These are phyloP conservation scores for Trimorus sp. DNA, from an alignment of 2,888 invertebrate genomes.

Conservation along the genomic window DNA sequence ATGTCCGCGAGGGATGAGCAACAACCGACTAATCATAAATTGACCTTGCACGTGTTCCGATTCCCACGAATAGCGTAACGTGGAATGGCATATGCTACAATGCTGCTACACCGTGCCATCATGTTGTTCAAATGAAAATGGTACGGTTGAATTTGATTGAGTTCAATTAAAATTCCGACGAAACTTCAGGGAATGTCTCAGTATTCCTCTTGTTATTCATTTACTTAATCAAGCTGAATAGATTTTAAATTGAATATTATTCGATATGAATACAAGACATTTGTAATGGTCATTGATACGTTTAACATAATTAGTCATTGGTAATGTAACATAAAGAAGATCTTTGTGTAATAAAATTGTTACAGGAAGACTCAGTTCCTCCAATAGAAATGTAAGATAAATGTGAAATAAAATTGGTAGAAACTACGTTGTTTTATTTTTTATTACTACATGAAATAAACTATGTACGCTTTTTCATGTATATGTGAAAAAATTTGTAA, in stretches of 20 bases:
- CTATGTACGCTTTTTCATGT: too few relatives aligned
- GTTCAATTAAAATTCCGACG: conserved; percentile 21
- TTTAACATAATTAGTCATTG: too few relatives aligned
- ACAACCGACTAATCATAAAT: conserved; percentile 40
- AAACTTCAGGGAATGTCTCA: background rate
- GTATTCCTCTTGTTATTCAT: background rate
- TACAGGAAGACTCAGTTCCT: too few relatives aligned
- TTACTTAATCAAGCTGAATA: background rate
- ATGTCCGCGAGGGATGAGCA: conserved; percentile 37
- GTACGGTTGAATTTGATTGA: conserved; percentile 29
- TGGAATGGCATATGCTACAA: conserved; percentile 24
- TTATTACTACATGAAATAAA: too few relatives aligned
- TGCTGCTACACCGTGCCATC: background rate
- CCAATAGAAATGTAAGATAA: too few relatives aligned
- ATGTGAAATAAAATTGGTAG: too few relatives aligned
- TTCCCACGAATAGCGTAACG: conserved; percentile 36
- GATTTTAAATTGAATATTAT: background rate
- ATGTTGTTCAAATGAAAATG: conserved; percentile 14
- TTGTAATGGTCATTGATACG: too few relatives aligned
- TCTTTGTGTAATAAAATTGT: too few relatives aligned
- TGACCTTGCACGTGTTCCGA: conserved; percentile 57
- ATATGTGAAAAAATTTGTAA: too few relatives aligned
- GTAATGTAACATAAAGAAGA: too few relatives aligned
- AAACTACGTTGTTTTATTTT: too few relatives aligned
- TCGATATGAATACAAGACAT: too few relatives aligned